Percentiles rank a stretch among this genome's conserved stretches.
phyloP scores from a whole-genome alignment of 2,797 vertebrate genomes.

The Trematomus bernacchii region DNA sequence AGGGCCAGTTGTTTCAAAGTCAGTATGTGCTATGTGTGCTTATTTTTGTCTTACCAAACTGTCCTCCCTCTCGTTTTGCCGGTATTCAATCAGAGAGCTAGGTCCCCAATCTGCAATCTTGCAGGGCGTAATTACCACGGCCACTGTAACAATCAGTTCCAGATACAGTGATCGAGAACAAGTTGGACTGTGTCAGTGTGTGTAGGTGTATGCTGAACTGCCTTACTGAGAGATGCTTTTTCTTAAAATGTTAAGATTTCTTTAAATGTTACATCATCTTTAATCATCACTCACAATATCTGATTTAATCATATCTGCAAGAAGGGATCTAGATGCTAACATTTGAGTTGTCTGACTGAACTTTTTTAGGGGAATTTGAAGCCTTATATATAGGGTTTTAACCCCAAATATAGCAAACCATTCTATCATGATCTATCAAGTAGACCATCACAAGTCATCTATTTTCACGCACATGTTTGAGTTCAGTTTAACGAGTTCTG shows the following conservation, averaged over 20 bases:
- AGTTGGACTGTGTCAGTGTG: constrained; percentile 13
- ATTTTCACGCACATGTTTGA: too few relatives aligned
- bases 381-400: too few relatives aligned
- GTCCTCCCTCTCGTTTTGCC: constrained; percentile 61
- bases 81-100: constrained; percentile 54
- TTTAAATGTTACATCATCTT: background rate
- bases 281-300: background rate
- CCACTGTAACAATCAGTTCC: constrained; percentile 40
- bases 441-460: background rate
- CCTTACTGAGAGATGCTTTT: constrained; percentile 12
- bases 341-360: background rate
- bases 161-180: constrained; percentile 36
- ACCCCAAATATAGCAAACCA: background rate
- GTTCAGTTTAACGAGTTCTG: background rate
- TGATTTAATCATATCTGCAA: background rate
- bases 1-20: constrained; percentile 50
- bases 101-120: constrained; percentile 53
- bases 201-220: constrained; percentile 31
- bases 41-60: constrained; percentile 59
- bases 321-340: background rate
- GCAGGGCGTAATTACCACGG: constrained; percentile 45
- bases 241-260: background rate
- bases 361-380: too few relatives aligned
- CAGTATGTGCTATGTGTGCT: constrained; percentile 36
- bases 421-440: background rate